Evolutionary conservation across 1,140 invertebrate species (phyloP).

Genomic region (Eueides isabella): DNA sequence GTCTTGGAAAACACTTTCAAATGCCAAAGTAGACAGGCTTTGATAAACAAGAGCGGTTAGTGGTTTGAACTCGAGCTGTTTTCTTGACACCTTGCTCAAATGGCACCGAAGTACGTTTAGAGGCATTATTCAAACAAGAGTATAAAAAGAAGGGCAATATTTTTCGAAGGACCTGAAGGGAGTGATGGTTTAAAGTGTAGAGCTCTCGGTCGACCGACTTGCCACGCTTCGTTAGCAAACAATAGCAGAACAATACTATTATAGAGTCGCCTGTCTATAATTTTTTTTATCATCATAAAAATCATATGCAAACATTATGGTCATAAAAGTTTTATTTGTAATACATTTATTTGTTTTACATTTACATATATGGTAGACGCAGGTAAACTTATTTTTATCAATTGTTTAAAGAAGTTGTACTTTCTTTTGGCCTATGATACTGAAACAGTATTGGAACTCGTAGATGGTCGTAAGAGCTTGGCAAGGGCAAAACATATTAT

Average conservation of each 20-base stretch:
- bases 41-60: constrained; percentile 76
- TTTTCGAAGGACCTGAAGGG: constrained; percentile 74
- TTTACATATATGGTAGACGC: too few species aligned
- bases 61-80: constrained; percentile 72
- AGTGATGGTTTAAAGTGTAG: constrained; percentile 80
- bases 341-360: too few species aligned
- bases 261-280: constrained; percentile 49
- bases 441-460: too few species aligned
- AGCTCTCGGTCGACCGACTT: constrained; percentile 66
- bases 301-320: too few species aligned
- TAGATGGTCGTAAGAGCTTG: too few species aligned
- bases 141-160: constrained; percentile 80
- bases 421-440: too few species aligned
- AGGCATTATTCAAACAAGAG: constrained; percentile 81
- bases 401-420: too few species aligned
- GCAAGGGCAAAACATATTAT: too few species aligned
- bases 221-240: constrained; percentile 79
- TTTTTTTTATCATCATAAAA: constrained; percentile 5
- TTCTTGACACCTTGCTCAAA: constrained; percentile 77
- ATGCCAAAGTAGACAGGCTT: constrained; percentile 71
- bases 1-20: constrained; percentile 72
- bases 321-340: too few species aligned
- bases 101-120: constrained; percentile 74
- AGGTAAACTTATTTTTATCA: too few species aligned
- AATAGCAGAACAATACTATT: constrained; percentile 54